These are phyloP conservation scores for Rhingia campestris DNA, from an alignment of 2,888 invertebrate genomes.

Conservation along the genomic window DNA sequence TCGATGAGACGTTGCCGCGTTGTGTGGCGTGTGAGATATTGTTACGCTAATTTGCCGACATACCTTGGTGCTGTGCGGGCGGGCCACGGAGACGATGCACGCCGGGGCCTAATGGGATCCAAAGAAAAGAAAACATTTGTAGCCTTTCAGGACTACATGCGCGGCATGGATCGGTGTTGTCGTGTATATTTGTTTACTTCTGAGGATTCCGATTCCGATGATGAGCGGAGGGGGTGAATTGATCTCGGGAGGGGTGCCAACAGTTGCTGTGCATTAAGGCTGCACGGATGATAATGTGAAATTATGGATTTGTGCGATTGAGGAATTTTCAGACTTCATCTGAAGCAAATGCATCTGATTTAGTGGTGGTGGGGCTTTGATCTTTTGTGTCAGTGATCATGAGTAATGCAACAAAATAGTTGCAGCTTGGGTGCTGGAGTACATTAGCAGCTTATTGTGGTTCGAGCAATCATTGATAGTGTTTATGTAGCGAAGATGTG, in stretches of 20 bases:
- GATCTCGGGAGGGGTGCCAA: conserved; percentile 33
- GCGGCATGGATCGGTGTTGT: conserved; percentile 42
- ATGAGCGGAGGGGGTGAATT: conserved; percentile 14
- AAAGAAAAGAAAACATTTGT: conserved; percentile 75
- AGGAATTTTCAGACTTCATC: neutral
- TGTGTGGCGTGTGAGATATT: conserved; percentile 53
- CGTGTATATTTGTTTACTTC: conserved; percentile 70
- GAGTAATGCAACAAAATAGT: conserved; percentile 51
- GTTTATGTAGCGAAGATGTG: conserved; percentile 60
- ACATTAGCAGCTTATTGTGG: conserved; percentile 39
- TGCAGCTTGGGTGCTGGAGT: conserved; percentile 60
- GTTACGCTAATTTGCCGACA: conserved; percentile 67
- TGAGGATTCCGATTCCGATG: conserved; percentile 39
- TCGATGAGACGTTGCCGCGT: conserved; percentile 26
- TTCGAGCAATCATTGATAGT: conserved; percentile 46
- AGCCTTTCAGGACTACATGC: conserved; percentile 57
- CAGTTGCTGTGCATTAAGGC: conserved; percentile 52
- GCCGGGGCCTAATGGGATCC: conserved; percentile 71
- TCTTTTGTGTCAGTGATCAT: conserved; percentile 51
- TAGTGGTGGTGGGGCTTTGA: conserved; percentile 61
- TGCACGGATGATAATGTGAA: conserved; percentile 1
- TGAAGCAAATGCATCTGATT: conserved; percentile 14
- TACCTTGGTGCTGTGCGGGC: conserved; percentile 38
- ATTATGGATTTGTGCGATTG: conserved; percentile 37
- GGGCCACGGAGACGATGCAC: conserved; percentile 19